Percentiles rank a stretch among this genome's conserved stretches.
These are phyloP conservation scores for Eidolon helvum DNA, from an alignment of 2,113 vertebrate species.

Conservation along the genomic window DNA sequence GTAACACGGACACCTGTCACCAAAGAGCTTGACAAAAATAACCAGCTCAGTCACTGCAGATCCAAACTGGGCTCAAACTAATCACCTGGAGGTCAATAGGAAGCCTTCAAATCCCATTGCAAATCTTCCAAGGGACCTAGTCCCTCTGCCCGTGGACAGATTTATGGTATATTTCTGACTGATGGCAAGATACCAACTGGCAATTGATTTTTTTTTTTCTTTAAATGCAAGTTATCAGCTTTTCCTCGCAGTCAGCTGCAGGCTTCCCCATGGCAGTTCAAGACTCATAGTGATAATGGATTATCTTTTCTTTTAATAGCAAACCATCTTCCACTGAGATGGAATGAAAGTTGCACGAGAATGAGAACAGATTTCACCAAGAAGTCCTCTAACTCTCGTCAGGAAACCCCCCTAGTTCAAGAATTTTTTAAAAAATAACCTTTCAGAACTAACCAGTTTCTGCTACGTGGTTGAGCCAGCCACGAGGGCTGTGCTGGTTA, in stretches of 20 bases:
- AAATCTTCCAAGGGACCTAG: neutral
- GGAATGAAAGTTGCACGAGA: constrained; percentile 52
- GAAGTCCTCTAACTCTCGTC: constrained; percentile 66
- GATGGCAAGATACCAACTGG: constrained; percentile 51
- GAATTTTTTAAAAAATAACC: constrained; percentile 43
- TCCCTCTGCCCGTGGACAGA: constrained; percentile 29
- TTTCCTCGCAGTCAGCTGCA: constrained; percentile 64
- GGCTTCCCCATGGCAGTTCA: constrained; percentile 62
- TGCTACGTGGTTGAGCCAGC: constrained; percentile 27
- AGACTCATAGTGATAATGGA: constrained; percentile 65
- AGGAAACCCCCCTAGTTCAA: constrained; percentile 43
- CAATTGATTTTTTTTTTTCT: constrained; percentile 45
- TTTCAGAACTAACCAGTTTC: constrained; percentile 53
- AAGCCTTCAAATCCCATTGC: neutral
- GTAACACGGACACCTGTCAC: constrained; percentile 75
- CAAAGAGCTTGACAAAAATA: constrained; percentile 74
- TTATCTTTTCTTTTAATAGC: constrained; percentile 76
- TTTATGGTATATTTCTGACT: constrained; percentile 22
- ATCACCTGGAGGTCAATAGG: constrained; percentile 30
- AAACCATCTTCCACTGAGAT: constrained; percentile 67
- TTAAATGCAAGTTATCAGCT: constrained; percentile 65
- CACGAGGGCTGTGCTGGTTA: constrained; percentile 36
- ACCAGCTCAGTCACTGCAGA: constrained; percentile 47
- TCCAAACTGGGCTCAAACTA: neutral
- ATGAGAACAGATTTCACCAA: constrained; percentile 63